These are phyloP conservation scores for Sebastiscus tertius DNA, from an alignment of 2,797 vertebrate species.

Conservation along the genomic window DNA sequence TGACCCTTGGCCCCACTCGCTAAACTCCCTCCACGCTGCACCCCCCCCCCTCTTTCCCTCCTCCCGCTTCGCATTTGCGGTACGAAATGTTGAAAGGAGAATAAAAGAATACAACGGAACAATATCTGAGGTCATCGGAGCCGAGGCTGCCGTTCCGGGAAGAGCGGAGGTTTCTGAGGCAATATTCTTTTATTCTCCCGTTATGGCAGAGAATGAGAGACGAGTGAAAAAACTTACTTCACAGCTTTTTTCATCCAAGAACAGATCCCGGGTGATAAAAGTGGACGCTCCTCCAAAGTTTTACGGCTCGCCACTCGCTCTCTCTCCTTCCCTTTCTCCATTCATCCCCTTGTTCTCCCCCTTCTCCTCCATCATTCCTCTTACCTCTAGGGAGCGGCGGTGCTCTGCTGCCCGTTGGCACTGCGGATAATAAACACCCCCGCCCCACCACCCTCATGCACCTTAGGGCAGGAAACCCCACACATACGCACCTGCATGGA, in stretches of 20 bases:
- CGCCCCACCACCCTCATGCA: constrained; percentile 22
- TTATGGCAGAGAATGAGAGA: constrained; percentile 57
- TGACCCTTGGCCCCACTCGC: constrained; percentile 54
- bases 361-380: constrained; percentile 45
- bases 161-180: constrained; percentile 52
- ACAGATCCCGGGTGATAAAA: constrained; percentile 63
- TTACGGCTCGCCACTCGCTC: constrained; percentile 46
- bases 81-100: constrained; percentile 61
- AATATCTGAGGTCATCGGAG: constrained; percentile 67
- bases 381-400: constrained; percentile 45
- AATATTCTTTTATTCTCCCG: constrained; percentile 68
- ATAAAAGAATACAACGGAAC: constrained; percentile 64
- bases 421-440: constrained; percentile 66
- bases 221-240: constrained; percentile 64
- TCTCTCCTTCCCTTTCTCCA: constrained; percentile 18
- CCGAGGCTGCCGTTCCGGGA: constrained; percentile 55
- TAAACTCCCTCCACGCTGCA: background rate
- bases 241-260: constrained; percentile 60
- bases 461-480: constrained; percentile 72
- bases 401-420: constrained; percentile 67
- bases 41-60: background rate
- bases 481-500: constrained; percentile 71
- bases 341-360: background rate
- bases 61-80: constrained; percentile 34
- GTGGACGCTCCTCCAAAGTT: constrained; percentile 36